Evolutionary conservation across 2,888 invertebrate genomes (phyloP).

Genomic region (Ornithoptera priamus): DNA sequence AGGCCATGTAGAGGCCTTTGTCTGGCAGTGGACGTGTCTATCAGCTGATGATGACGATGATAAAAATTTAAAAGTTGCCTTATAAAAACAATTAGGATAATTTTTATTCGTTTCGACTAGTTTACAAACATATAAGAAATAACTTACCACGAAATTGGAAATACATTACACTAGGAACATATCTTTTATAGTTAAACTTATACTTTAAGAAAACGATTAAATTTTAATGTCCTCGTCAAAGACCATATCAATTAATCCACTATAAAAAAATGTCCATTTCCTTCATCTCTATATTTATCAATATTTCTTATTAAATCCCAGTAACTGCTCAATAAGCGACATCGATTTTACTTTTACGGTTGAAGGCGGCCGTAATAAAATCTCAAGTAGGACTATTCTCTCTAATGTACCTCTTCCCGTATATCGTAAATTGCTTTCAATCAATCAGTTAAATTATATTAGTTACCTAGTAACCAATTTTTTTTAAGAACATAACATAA

Average conservation of each 20-base stretch:
- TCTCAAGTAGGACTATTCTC: constrained; percentile 34
- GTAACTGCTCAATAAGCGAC: constrained; percentile 62
- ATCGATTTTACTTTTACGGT: constrained; percentile 45
- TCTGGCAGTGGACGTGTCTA: no score
- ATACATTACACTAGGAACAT: no score
- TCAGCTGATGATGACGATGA: no score
- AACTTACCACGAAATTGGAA: no score
- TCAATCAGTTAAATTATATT: background rate
- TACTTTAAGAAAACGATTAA: background rate
- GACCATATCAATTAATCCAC: no score
- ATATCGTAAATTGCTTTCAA: background rate
- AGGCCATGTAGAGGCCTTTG: no score
- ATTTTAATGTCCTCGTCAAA: background rate
- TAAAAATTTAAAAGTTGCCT: no score
- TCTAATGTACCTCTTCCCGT: constrained; percentile 33
- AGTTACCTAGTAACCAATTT: background rate
- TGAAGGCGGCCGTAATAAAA: constrained; percentile 45
- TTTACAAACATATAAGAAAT: no score
- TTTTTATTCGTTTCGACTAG: no score
- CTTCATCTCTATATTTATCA: constrained; percentile 23
- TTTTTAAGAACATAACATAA: background rate
- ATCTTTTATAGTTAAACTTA: no score
- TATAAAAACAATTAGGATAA: no score
- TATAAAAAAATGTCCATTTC: background rate
- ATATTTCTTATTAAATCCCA: constrained; percentile 63